Base-by-base conservation (phyloP, 2,797 vertebrate genomes). In the Sebastes vulpes region DNA sequence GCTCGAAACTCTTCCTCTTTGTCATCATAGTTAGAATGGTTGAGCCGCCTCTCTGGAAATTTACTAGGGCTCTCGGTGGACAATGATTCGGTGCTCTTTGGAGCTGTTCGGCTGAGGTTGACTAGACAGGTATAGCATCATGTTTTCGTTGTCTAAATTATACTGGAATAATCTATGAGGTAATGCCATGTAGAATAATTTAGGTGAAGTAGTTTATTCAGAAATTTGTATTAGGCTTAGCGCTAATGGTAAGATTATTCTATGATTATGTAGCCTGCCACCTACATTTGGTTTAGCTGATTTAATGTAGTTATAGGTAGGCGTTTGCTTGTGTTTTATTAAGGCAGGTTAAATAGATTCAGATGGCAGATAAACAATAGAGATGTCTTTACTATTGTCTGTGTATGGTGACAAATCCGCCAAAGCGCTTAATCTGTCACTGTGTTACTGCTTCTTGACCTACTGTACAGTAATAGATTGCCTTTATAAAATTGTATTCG, bases 81-180 rank as follows among this genome's bases (percentile, higher is more conserved):
- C 68, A 63, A 31, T 75, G 46, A 82, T 32, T 72, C 28, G 14
- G 12, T 38, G n/a, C 12, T 72, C 18, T 46, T 10, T 46, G 20
- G 2, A 28, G n/a, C 32, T 48, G 6, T 61, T 73, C 4, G 14
- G 11, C 25, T 18, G 32, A 76, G 11, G 11, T 26, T 7, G 0
- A 65, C 54, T n/a, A n/a, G 61, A 58, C 70, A 93, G 91, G 93
- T 94, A 92, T 1, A 6, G 52, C 56, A 23, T 70, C 56, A 23
- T 70, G 1, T 32, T 81, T 80, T 82, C 0, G 9, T 38, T 83
- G 6, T 50, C 8, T 79, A 7, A 21, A 54, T 69, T 46, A 14
- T 2, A 23, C n/a, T 65, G 3, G 2, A n/a, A 42, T 25, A 50
- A 50, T 56, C 7, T 8, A 31, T 3, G n/a, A 20, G 0, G 4